These are phyloP conservation scores for Strigamia maritima DNA, from an alignment of 2,888 invertebrate species.

Conservation along the genomic window DNA sequence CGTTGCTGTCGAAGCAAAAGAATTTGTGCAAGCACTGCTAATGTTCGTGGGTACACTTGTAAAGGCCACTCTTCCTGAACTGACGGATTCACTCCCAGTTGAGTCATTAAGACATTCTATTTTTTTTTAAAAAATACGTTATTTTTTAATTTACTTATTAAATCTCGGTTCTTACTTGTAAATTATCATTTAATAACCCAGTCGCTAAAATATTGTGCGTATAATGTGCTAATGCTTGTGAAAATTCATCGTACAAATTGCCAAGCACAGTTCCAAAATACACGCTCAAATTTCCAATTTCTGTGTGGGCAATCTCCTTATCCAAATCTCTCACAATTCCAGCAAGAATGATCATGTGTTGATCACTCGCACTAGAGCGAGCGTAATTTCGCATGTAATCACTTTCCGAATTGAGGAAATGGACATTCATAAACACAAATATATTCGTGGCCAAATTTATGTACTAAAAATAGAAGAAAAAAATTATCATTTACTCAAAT, in stretches of 20 bases:
- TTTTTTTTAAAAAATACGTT: slow-evolving; percentile 29
- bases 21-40: slow-evolving; percentile 76
- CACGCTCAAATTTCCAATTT: slow-evolving; percentile 70
- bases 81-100: slow-evolving; percentile 72
- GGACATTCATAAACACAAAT: slow-evolving; percentile 78
- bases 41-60: slow-evolving; percentile 72
- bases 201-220: slow-evolving; percentile 75
- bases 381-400: slow-evolving; percentile 66
- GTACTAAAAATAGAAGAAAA: slow-evolving; percentile 60
- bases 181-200: slow-evolving; percentile 62
- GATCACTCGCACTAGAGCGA: slow-evolving; percentile 72
- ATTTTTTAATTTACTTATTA: background rate
- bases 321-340: slow-evolving; percentile 82
- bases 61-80: slow-evolving; percentile 65
- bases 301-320: slow-evolving; percentile 79
- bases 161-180: slow-evolving; percentile 54
- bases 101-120: slow-evolving; percentile 66
- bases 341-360: slow-evolving; percentile 83
- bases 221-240: slow-evolving; percentile 72
- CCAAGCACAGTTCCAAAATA: slow-evolving; percentile 67
- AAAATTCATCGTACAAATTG: slow-evolving; percentile 71
- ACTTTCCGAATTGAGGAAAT: slow-evolving; percentile 69
- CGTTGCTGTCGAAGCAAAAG: slow-evolving; percentile 59
- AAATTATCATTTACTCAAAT: background rate
- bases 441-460: slow-evolving; percentile 81